Percentiles rank a stretch among this genome's conserved stretches.
These are phyloP conservation scores for Cyprinus carpio DNA, from an alignment of 2,113 vertebrate species.

Conservation along the genomic window DNA sequence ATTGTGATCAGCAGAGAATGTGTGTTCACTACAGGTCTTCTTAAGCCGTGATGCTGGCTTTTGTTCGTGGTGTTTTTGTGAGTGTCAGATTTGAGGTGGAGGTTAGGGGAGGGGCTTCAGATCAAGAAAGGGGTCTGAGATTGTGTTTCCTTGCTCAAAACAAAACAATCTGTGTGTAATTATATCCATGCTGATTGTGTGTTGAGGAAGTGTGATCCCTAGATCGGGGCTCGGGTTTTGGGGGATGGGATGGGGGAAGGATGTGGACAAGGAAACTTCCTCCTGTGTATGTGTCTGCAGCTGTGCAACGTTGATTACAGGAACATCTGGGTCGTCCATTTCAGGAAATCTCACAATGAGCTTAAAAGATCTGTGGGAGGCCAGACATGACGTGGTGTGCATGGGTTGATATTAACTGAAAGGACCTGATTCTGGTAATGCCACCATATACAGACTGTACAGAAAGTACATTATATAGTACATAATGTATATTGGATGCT, in stretches of 20 bases:
- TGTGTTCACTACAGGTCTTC: not conserved
- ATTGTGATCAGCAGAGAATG: conserved; percentile 49
- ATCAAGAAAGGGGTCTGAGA: conserved; percentile 52
- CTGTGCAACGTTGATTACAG: conserved; percentile 44
- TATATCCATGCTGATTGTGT: conserved; percentile 74
- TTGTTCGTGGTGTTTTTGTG: conserved; percentile 44
- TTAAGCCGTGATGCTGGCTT: not conserved
- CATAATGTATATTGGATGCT: not conserved
- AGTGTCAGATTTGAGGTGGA: conserved; percentile 56
- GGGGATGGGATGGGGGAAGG: conserved; percentile 64
- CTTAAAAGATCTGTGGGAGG: conserved; percentile 30
- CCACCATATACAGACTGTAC: not conserved
- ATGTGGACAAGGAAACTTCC: conserved; percentile 74
- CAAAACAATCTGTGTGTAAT: conserved; percentile 74
- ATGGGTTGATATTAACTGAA: not conserved
- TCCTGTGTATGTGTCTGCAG: conserved; percentile 42
- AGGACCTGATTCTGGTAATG: not conserved
- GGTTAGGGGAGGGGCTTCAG: conserved; percentile 52
- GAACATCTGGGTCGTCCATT: conserved; percentile 50
- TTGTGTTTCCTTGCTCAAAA: conserved; percentile 68
- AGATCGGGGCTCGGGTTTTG: conserved; percentile 62
- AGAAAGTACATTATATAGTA: not conserved
- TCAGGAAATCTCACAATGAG: conserved; percentile 44
- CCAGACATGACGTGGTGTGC: not conserved
- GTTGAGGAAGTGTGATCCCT: conserved; percentile 67